phyloP scores from a whole-genome alignment of 2,888 invertebrate species.

The Cantharis flavilabris region DNA sequence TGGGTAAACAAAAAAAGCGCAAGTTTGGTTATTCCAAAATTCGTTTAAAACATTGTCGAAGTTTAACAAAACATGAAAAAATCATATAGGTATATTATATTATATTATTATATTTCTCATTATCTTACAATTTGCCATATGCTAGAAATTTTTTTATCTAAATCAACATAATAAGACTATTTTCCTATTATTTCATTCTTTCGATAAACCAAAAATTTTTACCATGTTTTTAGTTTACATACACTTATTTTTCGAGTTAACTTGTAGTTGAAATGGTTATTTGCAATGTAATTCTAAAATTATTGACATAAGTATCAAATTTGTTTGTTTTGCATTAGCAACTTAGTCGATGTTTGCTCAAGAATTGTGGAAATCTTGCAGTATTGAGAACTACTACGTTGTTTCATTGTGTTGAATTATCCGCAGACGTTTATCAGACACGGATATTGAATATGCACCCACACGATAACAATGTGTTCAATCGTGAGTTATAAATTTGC shows the following conservation, averaged over 20 bases:
- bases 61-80: not conserved
- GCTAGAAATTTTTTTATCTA: not conserved
- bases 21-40: not conserved
- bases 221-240: not conserved
- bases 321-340: slow-evolving; percentile 42
- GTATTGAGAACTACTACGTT: slow-evolving; percentile 37
- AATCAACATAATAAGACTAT: not conserved
- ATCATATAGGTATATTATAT: too few relatives aligned
- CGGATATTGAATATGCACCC: slow-evolving; percentile 36
- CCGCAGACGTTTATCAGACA: slow-evolving; percentile 40
- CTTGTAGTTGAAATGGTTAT: slow-evolving; percentile 5
- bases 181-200: not conserved
- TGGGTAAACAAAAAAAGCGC: not conserved
- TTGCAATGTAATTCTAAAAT: slow-evolving; percentile 38
- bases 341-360: slow-evolving; percentile 40
- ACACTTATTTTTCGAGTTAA: slow-evolving; percentile 1
- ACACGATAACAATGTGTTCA: slow-evolving; percentile 20
- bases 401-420: slow-evolving; percentile 45
- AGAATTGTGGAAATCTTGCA: slow-evolving; percentile 43
- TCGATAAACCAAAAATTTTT: not conserved
- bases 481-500: slow-evolving; percentile 13
- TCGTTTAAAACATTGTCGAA: not conserved
- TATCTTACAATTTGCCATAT: not conserved
- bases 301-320: slow-evolving; percentile 42
- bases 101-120: not conserved